These are phyloP conservation scores for Drosophila vallismaia DNA, from an alignment of 2,888 invertebrate species.

Conservation along the genomic window DNA sequence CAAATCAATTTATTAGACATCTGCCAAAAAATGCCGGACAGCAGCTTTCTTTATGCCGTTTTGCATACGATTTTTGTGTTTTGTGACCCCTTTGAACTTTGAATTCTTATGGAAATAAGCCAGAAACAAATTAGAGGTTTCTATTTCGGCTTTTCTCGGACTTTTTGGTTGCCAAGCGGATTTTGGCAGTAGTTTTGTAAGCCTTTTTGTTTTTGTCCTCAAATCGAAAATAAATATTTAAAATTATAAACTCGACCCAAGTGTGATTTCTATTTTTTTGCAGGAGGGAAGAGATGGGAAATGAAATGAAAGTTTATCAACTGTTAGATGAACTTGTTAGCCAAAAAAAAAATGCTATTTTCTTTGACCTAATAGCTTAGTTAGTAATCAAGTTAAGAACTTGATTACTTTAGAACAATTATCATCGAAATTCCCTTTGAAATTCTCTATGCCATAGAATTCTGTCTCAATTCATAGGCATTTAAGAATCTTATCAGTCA, in stretches of 20 bases:
- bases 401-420: not conserved
- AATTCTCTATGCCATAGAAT: not conserved
- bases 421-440: not conserved
- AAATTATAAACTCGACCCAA: conserved; percentile 19
- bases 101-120: conserved; percentile 32
- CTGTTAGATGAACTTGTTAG: too few relatives aligned
- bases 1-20: conserved; percentile 63
- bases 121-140: not conserved
- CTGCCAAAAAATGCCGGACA: conserved; percentile 31
- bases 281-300: too few relatives aligned
- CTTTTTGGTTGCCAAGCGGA: not conserved
- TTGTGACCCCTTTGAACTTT: conserved; percentile 38
- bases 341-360: too few relatives aligned
- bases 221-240: conserved; percentile 9
- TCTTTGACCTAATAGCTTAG: not conserved
- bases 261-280: conserved; percentile 17
- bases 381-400: not conserved
- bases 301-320: conserved; percentile 1
- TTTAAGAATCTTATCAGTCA: not conserved
- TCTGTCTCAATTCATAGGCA: not conserved
- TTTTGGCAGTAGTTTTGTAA: conserved; percentile 32
- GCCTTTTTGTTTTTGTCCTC: not conserved
- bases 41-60: conserved; percentile 33
- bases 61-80: not conserved
- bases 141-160: not conserved